Evolutionary conservation across 2,113 vertebrate genomes (phyloP).

Genomic region (Tauraco erythrolophus): DNA sequence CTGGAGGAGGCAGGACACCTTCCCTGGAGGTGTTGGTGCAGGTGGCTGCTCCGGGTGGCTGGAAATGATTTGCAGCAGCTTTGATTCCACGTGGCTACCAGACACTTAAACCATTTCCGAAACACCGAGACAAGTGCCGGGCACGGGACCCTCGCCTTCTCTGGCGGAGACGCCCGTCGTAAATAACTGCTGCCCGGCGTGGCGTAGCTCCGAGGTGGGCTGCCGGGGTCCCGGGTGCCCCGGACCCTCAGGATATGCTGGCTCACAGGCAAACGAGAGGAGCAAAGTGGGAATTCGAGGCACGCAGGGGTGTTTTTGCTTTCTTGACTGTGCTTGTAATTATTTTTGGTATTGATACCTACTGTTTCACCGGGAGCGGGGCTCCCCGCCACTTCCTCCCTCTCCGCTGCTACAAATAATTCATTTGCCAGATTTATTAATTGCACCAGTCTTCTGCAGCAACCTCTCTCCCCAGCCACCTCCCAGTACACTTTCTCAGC

Average conservation of each 20-base stretch:
- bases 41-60: background rate
- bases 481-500: accelerated
- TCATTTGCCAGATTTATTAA: background rate
- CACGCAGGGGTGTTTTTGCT: accelerated
- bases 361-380: background rate
- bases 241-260: accelerated
- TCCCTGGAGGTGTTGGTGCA: accelerated
- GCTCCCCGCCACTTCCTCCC: background rate
- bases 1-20: background rate
- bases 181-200: background rate
- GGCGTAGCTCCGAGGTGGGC: background rate
- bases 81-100: background rate
- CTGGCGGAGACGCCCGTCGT: background rate
- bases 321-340: background rate
- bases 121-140: background rate
- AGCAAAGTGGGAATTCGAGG: background rate
- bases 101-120: background rate
- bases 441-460: background rate
- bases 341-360: background rate
- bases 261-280: accelerated
- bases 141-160: background rate
- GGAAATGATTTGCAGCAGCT: background rate
- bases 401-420: background rate
- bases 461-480: no score
- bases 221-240: background rate